Evolutionary conservation across 2,113 vertebrate species (phyloP), one percentile per base, ranked within the genome.

Genomic region (Catharus fuscescens): DNA sequence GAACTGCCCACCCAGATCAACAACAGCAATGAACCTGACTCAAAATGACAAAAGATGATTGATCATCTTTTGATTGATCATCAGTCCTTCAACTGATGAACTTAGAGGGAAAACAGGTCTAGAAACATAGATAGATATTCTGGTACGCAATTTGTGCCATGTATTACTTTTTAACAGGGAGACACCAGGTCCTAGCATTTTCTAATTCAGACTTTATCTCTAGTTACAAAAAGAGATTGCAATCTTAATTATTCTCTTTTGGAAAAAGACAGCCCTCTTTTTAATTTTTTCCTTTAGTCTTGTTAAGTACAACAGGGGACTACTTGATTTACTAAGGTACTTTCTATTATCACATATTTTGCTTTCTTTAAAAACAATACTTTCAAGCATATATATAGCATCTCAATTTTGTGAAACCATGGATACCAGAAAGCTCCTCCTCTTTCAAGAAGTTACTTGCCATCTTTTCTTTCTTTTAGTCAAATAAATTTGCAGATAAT

Each of bases 91-190:
- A 74, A 0, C 4, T 23, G 25, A 81, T 70, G 52, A 83, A 56
- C 18, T 78, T n/a, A 54, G 9, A 47, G 16, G n/a, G 56, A 90
- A 88, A 83, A 25, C 34, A 81, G 25, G 4, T 67, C 26, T 77
- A 53, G 14, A 24, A 25, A 54, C 20, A 21, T 5, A 4, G 12
- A 34, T 8, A 83, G 10, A 19, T 76, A 61, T 34, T 88, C 42
- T 62, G 47, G 9, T 16, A 59, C 62, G 50, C 3, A 44, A 6
- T 56, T 56, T 62, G 10, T 0, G 0, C 7, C 42, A 3, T 26
- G 12, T 38, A 72, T 42, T 34, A 18, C 25, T 69, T 85, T 48
- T 6, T 76, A 59, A 79, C 70, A 80, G 47, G 31, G 5, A 79
- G 5, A 50, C 1, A n/a, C 2, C 1, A 14, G 4, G 78, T 71